Evolutionary conservation across 2,888 invertebrate genomes (phyloP).

Genomic region (Melanotus villosus): DNA sequence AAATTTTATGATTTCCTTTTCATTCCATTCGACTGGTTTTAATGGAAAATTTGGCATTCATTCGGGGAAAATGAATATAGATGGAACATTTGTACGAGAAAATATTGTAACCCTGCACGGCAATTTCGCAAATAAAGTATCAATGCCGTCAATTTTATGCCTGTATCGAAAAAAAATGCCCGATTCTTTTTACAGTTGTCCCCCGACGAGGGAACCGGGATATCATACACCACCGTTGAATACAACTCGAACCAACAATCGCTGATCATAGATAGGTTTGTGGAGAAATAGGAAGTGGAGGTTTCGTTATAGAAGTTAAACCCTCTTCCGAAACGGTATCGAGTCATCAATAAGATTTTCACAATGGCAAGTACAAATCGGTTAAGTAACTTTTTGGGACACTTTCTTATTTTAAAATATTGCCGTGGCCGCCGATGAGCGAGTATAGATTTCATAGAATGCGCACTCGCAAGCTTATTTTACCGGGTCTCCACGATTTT

Average conservation of each 20-base stretch:
- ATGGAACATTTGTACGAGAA: conserved; percentile 17
- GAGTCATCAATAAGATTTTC: conserved; percentile 40
- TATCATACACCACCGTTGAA: conserved; percentile 16
- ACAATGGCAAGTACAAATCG: conserved; percentile 42
- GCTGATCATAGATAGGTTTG: conserved; percentile 23
- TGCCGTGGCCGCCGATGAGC: conserved; percentile 48
- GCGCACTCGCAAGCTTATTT: conserved; percentile 53
- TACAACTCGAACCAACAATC: conserved; percentile 24
- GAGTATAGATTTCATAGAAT: conserved; percentile 55
- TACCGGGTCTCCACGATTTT: conserved; percentile 55
- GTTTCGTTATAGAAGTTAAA: conserved; percentile 21
- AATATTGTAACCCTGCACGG: conserved; percentile 16
- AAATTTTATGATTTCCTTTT: conserved; percentile 33
- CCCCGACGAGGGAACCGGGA: conserved; percentile 7
- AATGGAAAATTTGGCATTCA: conserved; percentile 33
- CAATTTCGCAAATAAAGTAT: conserved; percentile 25
- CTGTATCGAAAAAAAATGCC: conserved; percentile 27
- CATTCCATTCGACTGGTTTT: conserved; percentile 22
- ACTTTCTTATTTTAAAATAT: conserved; percentile 51
- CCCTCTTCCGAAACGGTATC: conserved; percentile 17
- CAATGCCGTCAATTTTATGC: conserved; percentile 27
- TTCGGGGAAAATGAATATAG: conserved; percentile 31
- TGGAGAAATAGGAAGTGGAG: conserved; percentile 7
- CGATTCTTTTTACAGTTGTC: conserved; percentile 30
- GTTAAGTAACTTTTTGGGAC: conserved; percentile 45